These are phyloP conservation scores for Aphelenchoides besseyi DNA, from an alignment of 1,140 invertebrate species.

Conservation along the genomic window DNA sequence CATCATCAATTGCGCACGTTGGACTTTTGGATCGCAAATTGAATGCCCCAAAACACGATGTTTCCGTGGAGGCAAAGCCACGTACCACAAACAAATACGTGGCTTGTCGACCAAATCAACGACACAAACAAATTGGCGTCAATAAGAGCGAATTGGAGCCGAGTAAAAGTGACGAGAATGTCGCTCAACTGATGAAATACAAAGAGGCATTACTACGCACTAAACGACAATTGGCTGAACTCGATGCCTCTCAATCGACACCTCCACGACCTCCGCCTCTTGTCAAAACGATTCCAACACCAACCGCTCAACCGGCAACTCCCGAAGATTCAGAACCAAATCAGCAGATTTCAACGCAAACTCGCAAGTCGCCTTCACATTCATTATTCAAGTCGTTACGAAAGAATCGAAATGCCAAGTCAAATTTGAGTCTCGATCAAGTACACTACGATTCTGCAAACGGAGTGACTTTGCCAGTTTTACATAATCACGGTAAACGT, in stretches of 20 bases:
- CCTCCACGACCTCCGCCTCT: constrained; percentile 1
- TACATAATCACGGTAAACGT: not conserved
- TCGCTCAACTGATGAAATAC: constrained; percentile 14
- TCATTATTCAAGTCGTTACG: not conserved
- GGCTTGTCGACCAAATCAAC: constrained; percentile 51
- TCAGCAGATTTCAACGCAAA: not conserved
- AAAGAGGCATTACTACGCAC: constrained; percentile 11
- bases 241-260: not conserved
- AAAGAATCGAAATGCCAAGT: not conserved
- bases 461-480: constrained; percentile 1
- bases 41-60: constrained; percentile 8
- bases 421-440: constrained; percentile 3
- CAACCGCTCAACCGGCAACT: not conserved
- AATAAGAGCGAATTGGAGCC: constrained; percentile 28
- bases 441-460: not conserved
- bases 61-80: constrained; percentile 21
- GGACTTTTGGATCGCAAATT: constrained; percentile 37
- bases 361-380: not conserved
- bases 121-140: constrained; percentile 39
- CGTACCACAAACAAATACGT: constrained; percentile 55
- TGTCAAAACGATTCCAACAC: not conserved
- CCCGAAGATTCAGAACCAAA: not conserved
- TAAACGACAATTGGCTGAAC: not conserved
- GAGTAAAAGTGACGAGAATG: constrained; percentile 3
- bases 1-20: constrained; percentile 54